phyloP scores from a whole-genome alignment of 2,113 vertebrate species.

The Antechinus flavipes region DNA sequence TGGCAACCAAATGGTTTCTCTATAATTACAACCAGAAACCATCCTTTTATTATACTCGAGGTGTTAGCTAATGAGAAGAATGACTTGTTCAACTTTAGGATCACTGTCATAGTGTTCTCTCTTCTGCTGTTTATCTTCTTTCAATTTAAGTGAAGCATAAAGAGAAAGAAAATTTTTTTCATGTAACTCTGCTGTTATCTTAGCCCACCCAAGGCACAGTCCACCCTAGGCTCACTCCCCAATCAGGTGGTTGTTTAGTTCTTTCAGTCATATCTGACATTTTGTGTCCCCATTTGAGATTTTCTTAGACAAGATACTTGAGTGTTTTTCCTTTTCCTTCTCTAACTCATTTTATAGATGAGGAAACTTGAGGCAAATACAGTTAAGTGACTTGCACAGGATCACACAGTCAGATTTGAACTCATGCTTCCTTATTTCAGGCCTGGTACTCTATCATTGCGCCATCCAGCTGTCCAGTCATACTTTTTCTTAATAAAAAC shows the following conservation, averaged over 20 bases:
- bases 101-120: background rate
- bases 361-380: no score
- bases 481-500: background rate
- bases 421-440: no score
- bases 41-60: background rate
- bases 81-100: background rate
- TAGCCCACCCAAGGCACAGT: background rate
- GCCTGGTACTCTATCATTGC: no score
- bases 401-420: no score
- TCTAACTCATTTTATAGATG: no score
- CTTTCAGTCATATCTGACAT: no score
- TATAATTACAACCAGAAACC: background rate
- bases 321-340: no score
- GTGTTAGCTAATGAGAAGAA: background rate
- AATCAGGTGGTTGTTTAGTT: background rate
- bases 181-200: background rate
- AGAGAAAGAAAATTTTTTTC: background rate
- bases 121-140: background rate
- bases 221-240: background rate
- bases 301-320: no score
- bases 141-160: background rate
- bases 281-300: no score
- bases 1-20: background rate
- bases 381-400: no score
- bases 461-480: background rate